phyloP scores from a whole-genome alignment of 1,140 invertebrate genomes.

The Propsilocerus akamusi region DNA sequence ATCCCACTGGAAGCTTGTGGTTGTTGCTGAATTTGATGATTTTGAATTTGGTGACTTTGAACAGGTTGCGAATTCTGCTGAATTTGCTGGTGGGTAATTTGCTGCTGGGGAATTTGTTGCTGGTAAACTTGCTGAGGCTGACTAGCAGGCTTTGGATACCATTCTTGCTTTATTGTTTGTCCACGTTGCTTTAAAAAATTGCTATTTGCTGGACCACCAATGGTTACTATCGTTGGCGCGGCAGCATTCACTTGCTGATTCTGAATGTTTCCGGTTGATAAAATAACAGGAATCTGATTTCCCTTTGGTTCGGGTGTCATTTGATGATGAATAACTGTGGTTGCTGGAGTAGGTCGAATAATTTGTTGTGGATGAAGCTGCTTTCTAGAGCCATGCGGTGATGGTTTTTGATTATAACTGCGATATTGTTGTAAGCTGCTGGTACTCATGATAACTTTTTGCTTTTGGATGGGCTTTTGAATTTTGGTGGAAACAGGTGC shows the following conservation, averaged over 20 bases:
- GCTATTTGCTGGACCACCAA: not conserved
- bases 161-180: constrained; percentile 9
- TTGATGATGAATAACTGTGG: constrained; percentile 10
- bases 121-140: constrained; percentile 5
- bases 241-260: not conserved
- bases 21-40: constrained; percentile 7
- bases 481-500: not conserved
- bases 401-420: not conserved
- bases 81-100: constrained; percentile 9
- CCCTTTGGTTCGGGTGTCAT: not conserved
- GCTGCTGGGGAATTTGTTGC: constrained; percentile 1
- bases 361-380: not conserved
- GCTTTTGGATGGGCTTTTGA: not conserved
- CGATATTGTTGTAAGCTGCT: not conserved
- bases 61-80: constrained; percentile 7
- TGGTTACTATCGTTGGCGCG: constrained; percentile 5
- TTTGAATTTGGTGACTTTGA: constrained; percentile 6
- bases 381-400: not conserved
- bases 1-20: constrained; percentile 18
- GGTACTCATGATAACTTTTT: not conserved
- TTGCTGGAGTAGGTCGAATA: constrained; percentile 10
- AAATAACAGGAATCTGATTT: constrained; percentile 7
- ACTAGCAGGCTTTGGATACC: constrained; percentile 9
- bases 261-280: constrained; percentile 2
- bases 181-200: not conserved